Evolutionary conservation across 2,113 vertebrate genomes (phyloP).

Genomic region (Sakesphorus luctuosus): DNA sequence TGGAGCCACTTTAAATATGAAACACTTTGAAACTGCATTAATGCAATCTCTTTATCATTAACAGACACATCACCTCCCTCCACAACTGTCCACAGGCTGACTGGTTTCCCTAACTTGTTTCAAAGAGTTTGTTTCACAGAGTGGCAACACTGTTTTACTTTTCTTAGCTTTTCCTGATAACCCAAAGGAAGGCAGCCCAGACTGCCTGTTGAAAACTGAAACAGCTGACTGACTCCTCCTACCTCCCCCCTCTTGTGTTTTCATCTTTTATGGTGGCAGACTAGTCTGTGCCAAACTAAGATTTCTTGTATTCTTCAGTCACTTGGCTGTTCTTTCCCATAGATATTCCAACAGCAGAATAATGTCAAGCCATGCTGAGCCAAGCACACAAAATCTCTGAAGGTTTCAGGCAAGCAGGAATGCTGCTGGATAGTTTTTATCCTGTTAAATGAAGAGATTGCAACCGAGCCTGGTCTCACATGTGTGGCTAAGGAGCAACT

Average conservation of each 20-base stretch:
- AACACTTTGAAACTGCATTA: slow-evolving; percentile 54
- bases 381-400: neutral
- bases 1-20: slow-evolving; percentile 55
- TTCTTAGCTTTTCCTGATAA: slow-evolving; percentile 66
- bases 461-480: neutral
- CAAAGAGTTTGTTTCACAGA: slow-evolving; percentile 2
- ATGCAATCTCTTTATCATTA: slow-evolving; percentile 57
- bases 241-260: slow-evolving; percentile 53
- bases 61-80: slow-evolving; percentile 49
- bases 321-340: slow-evolving; percentile 20
- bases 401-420: neutral
- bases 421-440: neutral
- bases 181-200: slow-evolving; percentile 65
- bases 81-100: neutral
- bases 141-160: slow-evolving; percentile 38
- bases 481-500: neutral
- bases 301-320: slow-evolving; percentile 23
- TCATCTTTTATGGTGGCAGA: slow-evolving; percentile 63
- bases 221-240: slow-evolving; percentile 62
- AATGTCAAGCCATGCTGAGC: neutral
- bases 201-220: slow-evolving; percentile 49
- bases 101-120: slow-evolving; percentile 33
- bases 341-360: slow-evolving; percentile 51
- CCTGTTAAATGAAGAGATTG: neutral
- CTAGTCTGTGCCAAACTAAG: slow-evolving; percentile 30